Percentiles rank a stretch among this genome's conserved stretches.
phyloP scores from a whole-genome alignment of 2,888 invertebrate genomes.

The Nomada ruficornis region DNA sequence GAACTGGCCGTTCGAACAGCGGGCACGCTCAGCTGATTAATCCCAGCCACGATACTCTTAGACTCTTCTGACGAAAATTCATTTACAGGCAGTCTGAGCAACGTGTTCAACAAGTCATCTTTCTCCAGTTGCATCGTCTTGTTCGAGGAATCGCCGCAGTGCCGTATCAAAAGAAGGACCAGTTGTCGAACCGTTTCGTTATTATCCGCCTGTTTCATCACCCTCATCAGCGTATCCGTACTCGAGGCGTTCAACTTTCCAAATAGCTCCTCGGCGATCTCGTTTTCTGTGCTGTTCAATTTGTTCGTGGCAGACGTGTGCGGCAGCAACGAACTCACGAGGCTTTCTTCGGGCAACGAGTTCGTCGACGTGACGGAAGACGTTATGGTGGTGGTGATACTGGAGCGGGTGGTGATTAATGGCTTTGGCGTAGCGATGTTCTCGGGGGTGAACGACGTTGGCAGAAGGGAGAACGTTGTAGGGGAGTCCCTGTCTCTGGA shows the following conservation, averaged over 20 bases:
- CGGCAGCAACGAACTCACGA: slow-evolving; percentile 49
- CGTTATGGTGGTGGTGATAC: slow-evolving; percentile 78
- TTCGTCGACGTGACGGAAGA: slow-evolving; percentile 77
- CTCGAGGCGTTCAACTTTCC: slow-evolving; percentile 91
- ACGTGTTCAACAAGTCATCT: slow-evolving; percentile 88
- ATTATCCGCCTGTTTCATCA: slow-evolving; percentile 92
- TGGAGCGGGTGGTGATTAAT: slow-evolving; percentile 77
- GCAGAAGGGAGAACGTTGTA: slow-evolving; percentile 80
- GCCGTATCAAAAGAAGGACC: slow-evolving; percentile 91
- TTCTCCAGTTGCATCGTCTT: slow-evolving; percentile 90
- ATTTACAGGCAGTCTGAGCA: slow-evolving; percentile 88
- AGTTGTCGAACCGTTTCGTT: slow-evolving; percentile 91
- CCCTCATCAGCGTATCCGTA: slow-evolving; percentile 90
- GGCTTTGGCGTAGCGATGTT: slow-evolving; percentile 78
- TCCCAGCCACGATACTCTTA: slow-evolving; percentile 79
- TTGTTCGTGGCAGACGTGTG: slow-evolving; percentile 60
- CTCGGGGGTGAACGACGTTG: slow-evolving; percentile 71
- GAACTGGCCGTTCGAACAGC: neutral
- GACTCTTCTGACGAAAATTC: slow-evolving; percentile 83
- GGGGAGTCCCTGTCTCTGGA: slow-evolving; percentile 78
- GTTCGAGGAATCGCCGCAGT: slow-evolving; percentile 90
- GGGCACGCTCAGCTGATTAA: slow-evolving; percentile 67
- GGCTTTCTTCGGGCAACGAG: slow-evolving; percentile 45
- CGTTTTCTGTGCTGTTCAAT: slow-evolving; percentile 87
- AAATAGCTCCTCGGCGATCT: slow-evolving; percentile 91